A percentile compares a stretch with the other conserved stretches of the same genome.
Evolutionary conservation across 92 coral and sea anemone species (phyloP).

Genomic region (Epizoanthus rinbou): DNA sequence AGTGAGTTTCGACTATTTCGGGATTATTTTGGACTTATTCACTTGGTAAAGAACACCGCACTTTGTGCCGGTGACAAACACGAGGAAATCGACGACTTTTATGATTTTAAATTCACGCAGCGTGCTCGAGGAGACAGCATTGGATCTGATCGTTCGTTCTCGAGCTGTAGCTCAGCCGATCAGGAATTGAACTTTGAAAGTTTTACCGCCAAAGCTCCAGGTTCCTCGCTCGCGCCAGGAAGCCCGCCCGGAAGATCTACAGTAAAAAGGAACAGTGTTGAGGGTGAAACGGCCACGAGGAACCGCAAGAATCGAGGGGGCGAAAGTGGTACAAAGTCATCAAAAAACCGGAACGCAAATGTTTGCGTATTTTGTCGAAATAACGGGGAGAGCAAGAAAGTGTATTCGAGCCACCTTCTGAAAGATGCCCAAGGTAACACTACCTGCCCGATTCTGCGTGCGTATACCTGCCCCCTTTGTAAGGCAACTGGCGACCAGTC

Average conservation of each 20-base stretch:
- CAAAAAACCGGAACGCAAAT: slow-evolving; percentile 91
- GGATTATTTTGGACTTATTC: slow-evolving; percentile 95
- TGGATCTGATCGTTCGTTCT: slow-evolving; percentile 92
- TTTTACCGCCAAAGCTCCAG: slow-evolving; percentile 78
- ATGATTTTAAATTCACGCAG: slow-evolving; percentile 81
- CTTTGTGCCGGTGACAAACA: slow-evolving; percentile 64
- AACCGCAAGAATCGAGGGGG: slow-evolving; percentile 87
- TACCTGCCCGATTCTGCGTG: slow-evolving; percentile 94
- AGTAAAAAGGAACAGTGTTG: slow-evolving; percentile 52
- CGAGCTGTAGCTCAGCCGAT: slow-evolving; percentile 92
- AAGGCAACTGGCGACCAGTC: slow-evolving; percentile 97
- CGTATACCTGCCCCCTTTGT: slow-evolving; percentile 97
- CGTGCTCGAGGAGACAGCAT: slow-evolving; percentile 94
- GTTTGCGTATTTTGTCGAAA: slow-evolving; percentile 99
- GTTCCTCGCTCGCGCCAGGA: slow-evolving; percentile 85
- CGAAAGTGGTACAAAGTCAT: slow-evolving; percentile 47
- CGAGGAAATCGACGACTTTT: slow-evolving; percentile 69
- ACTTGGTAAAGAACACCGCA: slow-evolving; percentile 85
- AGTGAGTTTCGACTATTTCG: slow-evolving; percentile 95
- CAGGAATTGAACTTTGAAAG: slow-evolving; percentile 78
- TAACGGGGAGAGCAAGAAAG: slow-evolving; percentile 99
- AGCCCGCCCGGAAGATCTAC: slow-evolving; percentile 66
- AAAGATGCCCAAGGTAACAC: slow-evolving; percentile 98
- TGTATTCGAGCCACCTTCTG: slow-evolving; percentile 91
- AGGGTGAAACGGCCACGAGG: slow-evolving; percentile 71